Percentiles rank a stretch among this genome's conserved stretches.
Conservation (phyloP, 37 sponge, comb jelly and placozoan species). For the Halichondria panicea region DNA sequence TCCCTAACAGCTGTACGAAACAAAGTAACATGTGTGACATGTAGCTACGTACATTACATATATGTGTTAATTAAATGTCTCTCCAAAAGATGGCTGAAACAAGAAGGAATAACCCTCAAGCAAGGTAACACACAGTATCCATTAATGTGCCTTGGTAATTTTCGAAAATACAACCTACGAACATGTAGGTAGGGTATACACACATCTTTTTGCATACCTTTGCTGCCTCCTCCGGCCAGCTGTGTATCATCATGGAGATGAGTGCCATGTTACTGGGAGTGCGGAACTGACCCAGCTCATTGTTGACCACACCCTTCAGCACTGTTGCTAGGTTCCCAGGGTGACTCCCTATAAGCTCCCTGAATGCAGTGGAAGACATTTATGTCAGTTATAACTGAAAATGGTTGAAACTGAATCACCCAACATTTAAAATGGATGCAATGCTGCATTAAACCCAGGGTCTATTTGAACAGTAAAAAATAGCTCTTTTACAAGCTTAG, state of each 20-base stretch:
- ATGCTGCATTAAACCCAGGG: background rate
- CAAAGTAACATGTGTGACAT: background rate
- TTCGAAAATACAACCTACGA: too few relatives aligned
- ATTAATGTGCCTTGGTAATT: too few relatives aligned
- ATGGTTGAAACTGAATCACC: background rate
- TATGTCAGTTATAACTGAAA: background rate
- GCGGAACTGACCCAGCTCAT: slow-evolving; percentile 81
- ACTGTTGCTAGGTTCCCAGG: slow-evolving; percentile 62
- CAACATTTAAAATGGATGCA: background rate
- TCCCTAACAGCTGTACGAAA: slow-evolving; percentile 51
- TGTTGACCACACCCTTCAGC: slow-evolving; percentile 70
- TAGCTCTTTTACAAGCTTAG: background rate
- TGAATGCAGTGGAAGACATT: slow-evolving; percentile 21
- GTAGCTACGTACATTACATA: too few relatives aligned
- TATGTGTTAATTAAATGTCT: too few relatives aligned
- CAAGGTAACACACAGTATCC: too few relatives aligned
- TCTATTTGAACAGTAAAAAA: background rate
- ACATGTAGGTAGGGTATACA: too few relatives aligned
- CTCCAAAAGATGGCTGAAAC: too few relatives aligned
- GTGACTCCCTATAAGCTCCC: slow-evolving; percentile 73
- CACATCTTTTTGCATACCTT: too few relatives aligned
- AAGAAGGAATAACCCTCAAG: too few relatives aligned
- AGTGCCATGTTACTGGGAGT: slow-evolving; percentile 85
- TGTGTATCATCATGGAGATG: slow-evolving; percentile 65
- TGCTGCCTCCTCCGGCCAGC: slow-evolving; percentile 64